phyloP scores from a whole-genome alignment of 2,888 invertebrate genomes.

The Asteroscopus sphinx region DNA sequence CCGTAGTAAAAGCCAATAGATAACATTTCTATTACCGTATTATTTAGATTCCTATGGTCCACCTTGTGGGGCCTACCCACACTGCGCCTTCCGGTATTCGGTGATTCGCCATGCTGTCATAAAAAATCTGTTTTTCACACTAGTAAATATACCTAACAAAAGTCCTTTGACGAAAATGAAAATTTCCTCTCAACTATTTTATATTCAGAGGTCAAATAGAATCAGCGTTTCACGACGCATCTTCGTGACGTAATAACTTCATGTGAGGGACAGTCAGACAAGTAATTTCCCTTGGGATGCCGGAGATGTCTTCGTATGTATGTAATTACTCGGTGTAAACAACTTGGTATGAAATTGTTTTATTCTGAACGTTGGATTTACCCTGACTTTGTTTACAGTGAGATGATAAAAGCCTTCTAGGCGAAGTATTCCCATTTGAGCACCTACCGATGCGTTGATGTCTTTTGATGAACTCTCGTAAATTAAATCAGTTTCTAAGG shows the following conservation, averaged over 20 bases:
- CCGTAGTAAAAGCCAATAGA: too few species aligned
- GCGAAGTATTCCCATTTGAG: too few species aligned
- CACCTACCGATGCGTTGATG: too few species aligned
- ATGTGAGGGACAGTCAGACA: conserved; percentile 60
- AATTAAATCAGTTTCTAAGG: too few species aligned
- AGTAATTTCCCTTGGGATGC: conserved; percentile 63
- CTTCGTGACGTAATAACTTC: conserved; percentile 66
- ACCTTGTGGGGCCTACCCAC: too few species aligned
- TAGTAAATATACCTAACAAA: conserved; percentile 10
- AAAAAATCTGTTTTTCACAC: too few species aligned
- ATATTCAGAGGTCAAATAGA: conserved; percentile 68
- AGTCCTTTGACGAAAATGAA: conserved; percentile 39
- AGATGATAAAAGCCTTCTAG: too few species aligned
- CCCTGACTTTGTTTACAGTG: not conserved
- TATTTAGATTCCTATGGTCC: too few species aligned
- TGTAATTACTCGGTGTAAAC: conserved; percentile 66
- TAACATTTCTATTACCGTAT: too few species aligned
- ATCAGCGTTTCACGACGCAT: conserved; percentile 56
- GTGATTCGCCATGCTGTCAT: too few species aligned
- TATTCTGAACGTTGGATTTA: conserved; percentile 35
- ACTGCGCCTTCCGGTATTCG: too few species aligned
- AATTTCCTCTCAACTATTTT: conserved; percentile 54
- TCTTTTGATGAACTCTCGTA: too few species aligned
- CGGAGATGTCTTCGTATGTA: conserved; percentile 52
- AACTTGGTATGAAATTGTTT: conserved; percentile 62